Evolutionary conservation across 2,797 vertebrate species (phyloP).

Genomic region (Morelia viridis): DNA sequence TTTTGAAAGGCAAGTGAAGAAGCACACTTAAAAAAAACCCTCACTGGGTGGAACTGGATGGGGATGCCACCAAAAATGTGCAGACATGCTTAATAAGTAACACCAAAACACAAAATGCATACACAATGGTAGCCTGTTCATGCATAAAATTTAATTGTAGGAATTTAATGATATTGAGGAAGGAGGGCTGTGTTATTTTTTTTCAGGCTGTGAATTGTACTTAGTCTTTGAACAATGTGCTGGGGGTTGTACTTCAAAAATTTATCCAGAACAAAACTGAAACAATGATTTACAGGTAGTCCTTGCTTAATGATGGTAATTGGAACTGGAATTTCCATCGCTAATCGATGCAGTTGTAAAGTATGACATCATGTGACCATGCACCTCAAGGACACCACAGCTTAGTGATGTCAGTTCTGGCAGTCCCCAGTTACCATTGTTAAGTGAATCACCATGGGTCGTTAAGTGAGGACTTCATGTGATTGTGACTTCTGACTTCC

Average conservation of each 20-base stretch:
- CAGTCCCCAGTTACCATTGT: neutral
- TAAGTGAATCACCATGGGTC: neutral
- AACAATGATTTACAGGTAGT: neutral
- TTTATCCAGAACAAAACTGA: neutral
- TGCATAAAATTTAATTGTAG: neutral
- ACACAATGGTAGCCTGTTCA: neutral
- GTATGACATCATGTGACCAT: neutral
- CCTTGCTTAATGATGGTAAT: neutral
- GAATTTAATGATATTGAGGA: neutral
- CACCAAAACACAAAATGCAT: neutral
- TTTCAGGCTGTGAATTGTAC: neutral
- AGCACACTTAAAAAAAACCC: neutral
- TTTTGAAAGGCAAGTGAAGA: slow-evolving; percentile 30
- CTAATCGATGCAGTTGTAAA: neutral
- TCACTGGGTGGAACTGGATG: slow-evolving; percentile 23
- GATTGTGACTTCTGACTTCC: neutral
- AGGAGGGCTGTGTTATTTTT: neutral
- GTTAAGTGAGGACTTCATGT: neutral
- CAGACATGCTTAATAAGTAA: neutral
- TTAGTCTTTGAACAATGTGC: neutral
- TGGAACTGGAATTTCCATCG: neutral
- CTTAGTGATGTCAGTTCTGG: neutral
- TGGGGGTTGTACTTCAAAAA: neutral
- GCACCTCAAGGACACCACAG: no score
- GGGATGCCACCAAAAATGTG: neutral